A percentile compares a stretch with the other conserved stretches of the same genome.
These are phyloP conservation scores for Caranx melampygus DNA, from an alignment of 2,113 vertebrate genomes.

Conservation along the genomic window DNA sequence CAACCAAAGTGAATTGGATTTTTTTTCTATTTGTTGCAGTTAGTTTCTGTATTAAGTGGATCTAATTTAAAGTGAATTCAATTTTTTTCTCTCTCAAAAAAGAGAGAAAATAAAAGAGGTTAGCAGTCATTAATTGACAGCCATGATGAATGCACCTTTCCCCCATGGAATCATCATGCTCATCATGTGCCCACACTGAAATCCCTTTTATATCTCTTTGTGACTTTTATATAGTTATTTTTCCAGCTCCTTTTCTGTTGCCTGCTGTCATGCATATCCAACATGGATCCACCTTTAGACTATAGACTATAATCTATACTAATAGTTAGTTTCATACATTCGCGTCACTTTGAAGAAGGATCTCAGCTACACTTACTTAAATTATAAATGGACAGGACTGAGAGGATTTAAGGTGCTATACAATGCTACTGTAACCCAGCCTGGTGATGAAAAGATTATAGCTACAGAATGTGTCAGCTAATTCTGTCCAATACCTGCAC, in stretches of 20 bases:
- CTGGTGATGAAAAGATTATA: slow-evolving; percentile 36
- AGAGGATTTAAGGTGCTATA: slow-evolving; percentile 36
- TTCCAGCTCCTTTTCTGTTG: not conserved
- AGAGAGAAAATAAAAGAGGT: not conserved
- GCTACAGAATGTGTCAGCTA: slow-evolving; percentile 22
- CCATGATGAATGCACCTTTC: slow-evolving; percentile 51
- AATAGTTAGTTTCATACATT: slow-evolving; percentile 31
- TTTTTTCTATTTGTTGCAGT: not conserved
- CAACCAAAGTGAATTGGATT: slow-evolving; percentile 23
- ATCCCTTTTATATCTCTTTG: slow-evolving; percentile 11
- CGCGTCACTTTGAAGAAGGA: slow-evolving; percentile 12
- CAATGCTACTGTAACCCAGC: not conserved
- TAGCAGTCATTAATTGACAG: slow-evolving; percentile 48
- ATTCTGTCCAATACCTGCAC: slow-evolving; percentile 9
- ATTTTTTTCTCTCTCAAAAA: not conserved
- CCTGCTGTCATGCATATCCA: not conserved
- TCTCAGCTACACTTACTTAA: not conserved
- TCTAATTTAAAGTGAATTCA: slow-evolving; percentile 48
- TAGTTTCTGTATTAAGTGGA: slow-evolving; percentile 3
- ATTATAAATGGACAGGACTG: slow-evolving; percentile 8
- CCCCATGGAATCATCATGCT: slow-evolving; percentile 5
- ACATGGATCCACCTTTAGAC: not conserved
- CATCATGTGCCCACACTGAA: slow-evolving; percentile 10
- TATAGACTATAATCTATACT: not conserved
- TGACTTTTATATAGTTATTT: slow-evolving; percentile 11